Evolutionary conservation across 2,113 vertebrate species (phyloP).

Genomic region (Anhinga anhinga): DNA sequence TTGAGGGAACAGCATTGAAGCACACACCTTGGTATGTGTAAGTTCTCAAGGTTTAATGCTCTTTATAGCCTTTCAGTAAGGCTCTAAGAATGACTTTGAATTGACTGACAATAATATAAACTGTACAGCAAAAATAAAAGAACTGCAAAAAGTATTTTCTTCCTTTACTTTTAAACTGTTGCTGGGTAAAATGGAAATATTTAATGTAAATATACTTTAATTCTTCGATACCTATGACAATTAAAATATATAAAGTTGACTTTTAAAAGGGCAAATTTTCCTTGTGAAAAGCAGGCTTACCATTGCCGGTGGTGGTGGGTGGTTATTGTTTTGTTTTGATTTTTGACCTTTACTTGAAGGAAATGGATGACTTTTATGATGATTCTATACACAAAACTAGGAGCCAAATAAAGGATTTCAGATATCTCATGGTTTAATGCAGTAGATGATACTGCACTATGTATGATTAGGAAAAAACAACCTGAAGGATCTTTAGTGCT

Average conservation of each 20-base stretch:
- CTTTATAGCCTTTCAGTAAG: not conserved
- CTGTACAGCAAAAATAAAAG: not conserved
- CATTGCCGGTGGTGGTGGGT: rapidly evolving
- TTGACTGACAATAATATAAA: not conserved
- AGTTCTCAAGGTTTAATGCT: not conserved
- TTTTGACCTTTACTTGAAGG: not conserved
- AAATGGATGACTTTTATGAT: not conserved
- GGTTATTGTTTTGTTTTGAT: not conserved
- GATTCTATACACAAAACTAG: not conserved
- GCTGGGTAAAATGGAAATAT: not conserved
- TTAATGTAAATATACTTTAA: not conserved
- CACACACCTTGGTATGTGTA: not conserved
- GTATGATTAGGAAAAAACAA: not conserved
- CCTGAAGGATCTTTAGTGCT: not conserved
- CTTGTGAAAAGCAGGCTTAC: not conserved
- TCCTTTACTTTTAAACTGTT: not conserved
- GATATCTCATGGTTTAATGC: not conserved
- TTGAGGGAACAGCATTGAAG: not conserved
- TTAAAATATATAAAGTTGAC: not conserved
- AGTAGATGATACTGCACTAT: not conserved
- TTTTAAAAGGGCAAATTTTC: not conserved
- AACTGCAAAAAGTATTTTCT: not conserved
- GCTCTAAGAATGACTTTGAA: not conserved
- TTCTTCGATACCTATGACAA: not conserved
- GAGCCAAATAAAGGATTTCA: not conserved